phyloP scores from a whole-genome alignment of 2,888 invertebrate species.

The Oxystoma pomonae region DNA sequence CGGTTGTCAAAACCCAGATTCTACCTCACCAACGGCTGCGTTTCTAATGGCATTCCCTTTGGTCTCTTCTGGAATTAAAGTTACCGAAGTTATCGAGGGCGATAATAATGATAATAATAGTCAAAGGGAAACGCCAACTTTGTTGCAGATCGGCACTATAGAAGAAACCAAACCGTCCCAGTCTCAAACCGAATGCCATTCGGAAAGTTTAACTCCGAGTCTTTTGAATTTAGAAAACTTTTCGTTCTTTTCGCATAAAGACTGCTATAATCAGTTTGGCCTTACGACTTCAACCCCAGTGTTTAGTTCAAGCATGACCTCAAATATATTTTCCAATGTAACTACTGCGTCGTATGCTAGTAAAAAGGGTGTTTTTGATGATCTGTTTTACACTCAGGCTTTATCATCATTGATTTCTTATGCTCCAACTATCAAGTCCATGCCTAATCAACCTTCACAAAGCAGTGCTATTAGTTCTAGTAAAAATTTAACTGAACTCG shows the following conservation, averaged over 20 bases:
- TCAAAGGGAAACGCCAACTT: conserved; percentile 46
- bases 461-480: too few relatives aligned
- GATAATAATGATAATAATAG: conserved; percentile 49
- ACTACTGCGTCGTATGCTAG: background rate
- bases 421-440: background rate
- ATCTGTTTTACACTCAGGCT: background rate
- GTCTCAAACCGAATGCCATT: conserved; percentile 22
- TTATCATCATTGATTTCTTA: background rate
- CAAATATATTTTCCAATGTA: conserved; percentile 5
- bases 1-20: conserved; percentile 55
- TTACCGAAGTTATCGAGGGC: conserved; percentile 52
- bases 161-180: conserved; percentile 41
- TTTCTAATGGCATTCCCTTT: conserved; percentile 72
- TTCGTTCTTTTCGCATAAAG: conserved; percentile 42
- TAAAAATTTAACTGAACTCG: too few relatives aligned
- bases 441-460: background rate
- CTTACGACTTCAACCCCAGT: conserved; percentile 31
- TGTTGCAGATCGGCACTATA: conserved; percentile 50
- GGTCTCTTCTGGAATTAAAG: conserved; percentile 58
- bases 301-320: background rate
- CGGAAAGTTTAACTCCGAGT: conserved; percentile 40
- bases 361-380: background rate
- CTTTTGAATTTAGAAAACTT: conserved; percentile 45
- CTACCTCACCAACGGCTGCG: conserved; percentile 71
- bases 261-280: conserved; percentile 28